Evolutionary conservation across 1,140 invertebrate species (phyloP).

Genomic region (Oncopodura yosiiana): DNA sequence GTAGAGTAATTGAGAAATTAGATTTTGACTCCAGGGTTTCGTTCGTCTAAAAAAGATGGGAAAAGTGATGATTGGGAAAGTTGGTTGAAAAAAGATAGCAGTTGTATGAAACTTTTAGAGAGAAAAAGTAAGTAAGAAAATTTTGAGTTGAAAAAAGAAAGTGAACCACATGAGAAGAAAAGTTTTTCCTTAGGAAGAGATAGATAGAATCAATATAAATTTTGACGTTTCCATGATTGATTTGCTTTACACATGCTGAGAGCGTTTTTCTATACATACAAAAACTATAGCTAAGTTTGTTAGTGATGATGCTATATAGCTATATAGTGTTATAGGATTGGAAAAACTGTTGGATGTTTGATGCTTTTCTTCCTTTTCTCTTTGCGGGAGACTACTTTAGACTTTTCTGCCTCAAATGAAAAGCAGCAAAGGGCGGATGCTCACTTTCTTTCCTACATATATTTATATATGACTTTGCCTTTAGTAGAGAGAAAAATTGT

Average conservation of each 20-base stretch:
- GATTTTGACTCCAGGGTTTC: too few species aligned
- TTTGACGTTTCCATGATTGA: conserved; percentile 24
- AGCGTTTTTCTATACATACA: background rate
- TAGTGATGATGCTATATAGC: conserved; percentile 4
- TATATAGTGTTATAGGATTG: conserved; percentile 8
- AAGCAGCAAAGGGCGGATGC: background rate
- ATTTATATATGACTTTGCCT: too few species aligned
- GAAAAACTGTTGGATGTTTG: conserved; percentile 12
- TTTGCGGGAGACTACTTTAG: background rate
- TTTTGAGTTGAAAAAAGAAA: background rate
- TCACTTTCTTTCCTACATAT: too few species aligned
- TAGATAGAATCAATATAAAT: conserved; percentile 10
- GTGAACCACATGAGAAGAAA: background rate
- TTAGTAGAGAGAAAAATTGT: too few species aligned
- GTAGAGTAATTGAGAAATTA: too few species aligned
- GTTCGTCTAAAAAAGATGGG: too few species aligned
- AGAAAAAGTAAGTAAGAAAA: background rate
- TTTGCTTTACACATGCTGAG: conserved; percentile 20
- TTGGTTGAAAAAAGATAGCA: background rate
- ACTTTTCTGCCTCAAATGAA: background rate
- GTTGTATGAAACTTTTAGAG: background rate
- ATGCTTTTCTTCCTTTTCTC: conserved; percentile 5
- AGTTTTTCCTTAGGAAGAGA: background rate
- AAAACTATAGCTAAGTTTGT: conserved; percentile 1
- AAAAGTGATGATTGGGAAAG: conserved; percentile 10